These are phyloP conservation scores for Galeopterus variegatus DNA, from an alignment of 2,113 vertebrate genomes.

Conservation along the genomic window DNA sequence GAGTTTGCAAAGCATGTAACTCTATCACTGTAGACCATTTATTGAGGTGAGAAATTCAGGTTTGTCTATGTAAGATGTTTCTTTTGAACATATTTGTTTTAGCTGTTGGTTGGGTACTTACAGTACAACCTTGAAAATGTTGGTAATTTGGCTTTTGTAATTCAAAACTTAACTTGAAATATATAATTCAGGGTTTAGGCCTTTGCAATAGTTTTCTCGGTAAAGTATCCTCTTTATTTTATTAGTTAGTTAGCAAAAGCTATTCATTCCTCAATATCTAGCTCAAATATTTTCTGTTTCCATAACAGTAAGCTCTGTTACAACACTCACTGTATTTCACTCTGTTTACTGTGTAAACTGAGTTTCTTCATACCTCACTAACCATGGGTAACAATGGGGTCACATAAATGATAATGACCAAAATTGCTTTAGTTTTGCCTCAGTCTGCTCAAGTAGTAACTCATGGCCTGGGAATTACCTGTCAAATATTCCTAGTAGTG, in stretches of 20 bases:
- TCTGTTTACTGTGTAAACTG: neutral
- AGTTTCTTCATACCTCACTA: constrained; percentile 8
- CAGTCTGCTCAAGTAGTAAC: neutral
- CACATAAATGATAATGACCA: neutral
- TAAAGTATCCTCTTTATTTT: neutral
- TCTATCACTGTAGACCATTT: neutral
- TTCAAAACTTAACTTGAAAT: neutral
- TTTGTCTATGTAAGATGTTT: neutral
- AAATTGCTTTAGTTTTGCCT: neutral
- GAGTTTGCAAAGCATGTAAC: neutral
- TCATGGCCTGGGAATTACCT: neutral
- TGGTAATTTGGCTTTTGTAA: neutral
- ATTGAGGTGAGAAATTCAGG: neutral
- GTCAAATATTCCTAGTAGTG: neutral
- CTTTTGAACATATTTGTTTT: neutral
- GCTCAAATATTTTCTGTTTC: constrained; percentile 52
- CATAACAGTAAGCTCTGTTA: neutral
- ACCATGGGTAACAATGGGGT: neutral
- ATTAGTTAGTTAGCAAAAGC: constrained; percentile 41
- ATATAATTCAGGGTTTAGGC: neutral
- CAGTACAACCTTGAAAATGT: neutral
- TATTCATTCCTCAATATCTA: neutral
- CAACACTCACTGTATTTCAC: neutral
- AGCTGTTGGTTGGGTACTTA: neutral
- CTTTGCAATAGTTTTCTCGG: neutral